Percentiles rank a stretch among this genome's conserved stretches.
These are phyloP conservation scores for Eupsilia transversa DNA, from an alignment of 2,888 invertebrate species.

Conservation along the genomic window DNA sequence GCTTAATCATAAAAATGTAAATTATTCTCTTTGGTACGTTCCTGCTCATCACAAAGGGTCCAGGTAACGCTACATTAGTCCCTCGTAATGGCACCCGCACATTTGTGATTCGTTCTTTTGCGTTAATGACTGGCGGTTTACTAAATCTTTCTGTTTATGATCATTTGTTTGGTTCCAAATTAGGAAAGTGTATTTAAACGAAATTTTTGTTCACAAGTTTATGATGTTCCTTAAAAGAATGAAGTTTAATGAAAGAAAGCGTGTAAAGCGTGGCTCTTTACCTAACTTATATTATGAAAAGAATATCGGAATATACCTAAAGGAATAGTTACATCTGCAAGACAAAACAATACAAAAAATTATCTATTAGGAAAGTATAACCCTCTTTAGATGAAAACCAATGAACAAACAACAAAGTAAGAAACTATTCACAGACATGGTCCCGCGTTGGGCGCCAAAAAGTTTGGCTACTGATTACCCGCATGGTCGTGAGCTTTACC, in stretches of 20 bases:
- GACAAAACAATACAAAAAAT: slow-evolving; percentile 12
- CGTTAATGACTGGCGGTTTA: slow-evolving; percentile 68
- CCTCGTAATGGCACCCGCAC: slow-evolving; percentile 67
- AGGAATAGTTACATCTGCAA: background rate
- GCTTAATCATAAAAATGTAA: slow-evolving; percentile 77
- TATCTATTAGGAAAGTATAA: background rate
- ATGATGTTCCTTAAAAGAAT: background rate
- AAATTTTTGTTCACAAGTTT: background rate
- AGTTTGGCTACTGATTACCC: slow-evolving; percentile 8
- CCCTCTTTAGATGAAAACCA: slow-evolving; percentile 15
- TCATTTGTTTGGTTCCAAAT: slow-evolving; percentile 1
- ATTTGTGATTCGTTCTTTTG: slow-evolving; percentile 71
- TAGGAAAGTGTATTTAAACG: background rate
- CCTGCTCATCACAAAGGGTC: slow-evolving; percentile 68
- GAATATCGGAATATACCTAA: background rate
- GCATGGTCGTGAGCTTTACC: slow-evolving; percentile 14
- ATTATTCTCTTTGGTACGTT: slow-evolving; percentile 72
- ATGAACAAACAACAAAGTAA: slow-evolving; percentile 44
- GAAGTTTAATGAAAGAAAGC: background rate
- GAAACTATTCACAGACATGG: slow-evolving; percentile 48
- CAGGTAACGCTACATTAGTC: slow-evolving; percentile 73
- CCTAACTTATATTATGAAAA: background rate
- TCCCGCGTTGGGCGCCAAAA: slow-evolving; percentile 70
- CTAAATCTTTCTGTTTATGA: slow-evolving; percentile 56
- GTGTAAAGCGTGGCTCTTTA: background rate